A percentile compares a stretch with the other conserved stretches of the same genome.
Conservation (phyloP, 2,797 vertebrate species). For the Cetoscarus ocellatus region DNA sequence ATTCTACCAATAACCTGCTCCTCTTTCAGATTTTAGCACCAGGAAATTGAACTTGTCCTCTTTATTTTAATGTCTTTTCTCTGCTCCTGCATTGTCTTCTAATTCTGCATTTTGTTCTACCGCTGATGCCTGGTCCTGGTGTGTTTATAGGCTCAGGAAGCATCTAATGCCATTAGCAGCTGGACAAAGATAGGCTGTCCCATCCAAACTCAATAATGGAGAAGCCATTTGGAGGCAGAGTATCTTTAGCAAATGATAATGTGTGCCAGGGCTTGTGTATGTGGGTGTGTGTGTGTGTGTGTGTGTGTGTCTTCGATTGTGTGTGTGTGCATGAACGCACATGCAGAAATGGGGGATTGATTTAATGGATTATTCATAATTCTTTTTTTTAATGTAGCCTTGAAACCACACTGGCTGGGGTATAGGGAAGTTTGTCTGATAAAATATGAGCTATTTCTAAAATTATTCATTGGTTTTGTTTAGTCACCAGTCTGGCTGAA, state of each 20-base stretch:
- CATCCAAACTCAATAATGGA: constrained; percentile 73
- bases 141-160: constrained; percentile 55
- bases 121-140: constrained; percentile 1
- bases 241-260: constrained; percentile 43
- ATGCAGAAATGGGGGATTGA: constrained; percentile 8
- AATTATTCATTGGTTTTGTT: constrained; percentile 1
- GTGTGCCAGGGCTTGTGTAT: background rate
- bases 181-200: constrained; percentile 29
- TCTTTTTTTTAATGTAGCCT: background rate
- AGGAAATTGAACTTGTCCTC: constrained; percentile 15
- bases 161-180: constrained; percentile 71
- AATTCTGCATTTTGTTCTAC: constrained; percentile 21
- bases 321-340: background rate
- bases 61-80: background rate
- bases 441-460: background rate
- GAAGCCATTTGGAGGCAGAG: constrained; percentile 57
- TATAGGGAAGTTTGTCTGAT: constrained; percentile 15
- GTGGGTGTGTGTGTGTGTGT: background rate
- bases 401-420: background rate
- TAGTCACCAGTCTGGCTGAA: constrained; percentile 33
- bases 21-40: background rate
- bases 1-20: constrained; percentile 9
- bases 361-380: constrained; percentile 29
- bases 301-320: background rate
- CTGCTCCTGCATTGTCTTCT: constrained; percentile 5